Conservation (phyloP, 2,797 vertebrate species). For the Chloroceryle inda region DNA sequence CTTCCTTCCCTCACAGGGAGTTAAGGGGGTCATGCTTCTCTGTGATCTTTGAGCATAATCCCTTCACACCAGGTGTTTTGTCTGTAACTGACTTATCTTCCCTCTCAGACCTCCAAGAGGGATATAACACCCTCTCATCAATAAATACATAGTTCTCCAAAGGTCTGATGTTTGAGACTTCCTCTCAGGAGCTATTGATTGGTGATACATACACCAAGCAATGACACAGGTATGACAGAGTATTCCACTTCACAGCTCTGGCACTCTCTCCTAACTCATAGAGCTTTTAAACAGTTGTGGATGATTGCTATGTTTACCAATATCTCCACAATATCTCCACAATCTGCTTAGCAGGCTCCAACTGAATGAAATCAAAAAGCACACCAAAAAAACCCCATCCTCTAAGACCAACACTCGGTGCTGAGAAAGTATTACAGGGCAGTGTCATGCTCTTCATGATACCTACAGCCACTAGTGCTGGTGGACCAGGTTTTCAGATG, state of each 20-base stretch:
- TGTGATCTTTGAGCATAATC: not conserved
- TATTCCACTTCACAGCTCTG: not conserved
- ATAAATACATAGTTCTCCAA: not conserved
- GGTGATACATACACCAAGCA: not conserved
- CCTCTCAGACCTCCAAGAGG: not conserved
- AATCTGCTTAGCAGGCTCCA: not conserved
- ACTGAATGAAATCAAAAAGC: not conserved
- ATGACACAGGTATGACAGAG: not conserved
- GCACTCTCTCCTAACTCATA: not conserved
- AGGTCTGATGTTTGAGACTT: not conserved
- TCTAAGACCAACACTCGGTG: not conserved
- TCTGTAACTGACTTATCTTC: not conserved
- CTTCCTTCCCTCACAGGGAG: accelerated
- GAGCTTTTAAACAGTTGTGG: not conserved
- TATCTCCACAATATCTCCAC: not conserved
- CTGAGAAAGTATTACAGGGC: not conserved
- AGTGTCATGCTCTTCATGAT: not conserved
- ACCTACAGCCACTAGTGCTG: not conserved
- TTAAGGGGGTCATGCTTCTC: not conserved
- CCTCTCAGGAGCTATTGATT: not conserved
- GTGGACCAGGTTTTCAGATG: not conserved
- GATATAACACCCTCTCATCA: not conserved
- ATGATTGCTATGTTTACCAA: not conserved
- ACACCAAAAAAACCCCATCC: not conserved
- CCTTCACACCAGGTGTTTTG: not conserved